Evolutionary conservation across 1,140 invertebrate species (phyloP).

Genomic region (Drosophila gunungcola): DNA sequence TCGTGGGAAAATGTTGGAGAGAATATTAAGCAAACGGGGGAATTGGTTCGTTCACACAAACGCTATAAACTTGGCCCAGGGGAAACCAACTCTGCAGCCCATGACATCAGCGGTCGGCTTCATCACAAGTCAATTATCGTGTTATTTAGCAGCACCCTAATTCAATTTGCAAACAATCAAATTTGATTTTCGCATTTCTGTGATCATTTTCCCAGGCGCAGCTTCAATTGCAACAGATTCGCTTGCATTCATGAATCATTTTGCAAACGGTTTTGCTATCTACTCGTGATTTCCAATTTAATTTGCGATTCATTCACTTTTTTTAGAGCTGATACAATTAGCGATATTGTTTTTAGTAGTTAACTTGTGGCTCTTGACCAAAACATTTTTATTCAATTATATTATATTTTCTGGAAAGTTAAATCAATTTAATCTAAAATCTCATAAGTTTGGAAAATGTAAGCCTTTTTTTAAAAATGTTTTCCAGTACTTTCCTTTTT

Average conservation of each 20-base stretch:
- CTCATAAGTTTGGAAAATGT: too few species aligned
- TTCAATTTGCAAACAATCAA: slow-evolving; percentile 46
- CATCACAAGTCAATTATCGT: slow-evolving; percentile 34
- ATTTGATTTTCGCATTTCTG: slow-evolving; percentile 46
- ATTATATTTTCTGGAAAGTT: too few species aligned
- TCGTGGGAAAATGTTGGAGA: slow-evolving; percentile 36
- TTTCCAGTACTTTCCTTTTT: not conserved
- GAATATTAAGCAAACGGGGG: slow-evolving; percentile 5
- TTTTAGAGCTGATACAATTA: slow-evolving; percentile 1
- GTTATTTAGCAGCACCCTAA: slow-evolving; percentile 34
- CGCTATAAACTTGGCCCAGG: slow-evolving; percentile 1
- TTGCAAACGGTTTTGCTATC: slow-evolving; percentile 14
- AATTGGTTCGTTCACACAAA: not conserved
- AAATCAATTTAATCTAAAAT: too few species aligned
- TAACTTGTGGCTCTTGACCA: slow-evolving; percentile 7
- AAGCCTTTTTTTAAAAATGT: too few species aligned
- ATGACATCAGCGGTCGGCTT: slow-evolving; percentile 6
- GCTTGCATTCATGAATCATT: slow-evolving; percentile 53
- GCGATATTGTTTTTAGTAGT: slow-evolving; percentile 12
- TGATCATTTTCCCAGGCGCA: slow-evolving; percentile 38
- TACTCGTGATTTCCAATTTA: not conserved
- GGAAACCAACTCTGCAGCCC: not conserved
- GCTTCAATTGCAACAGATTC: slow-evolving; percentile 22
- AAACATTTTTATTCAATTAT: too few species aligned
- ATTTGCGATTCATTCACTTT: slow-evolving; percentile 15